Evolutionary conservation across 2,113 vertebrate species (phyloP).

Genomic region (Brienomyrus longianalis): DNA sequence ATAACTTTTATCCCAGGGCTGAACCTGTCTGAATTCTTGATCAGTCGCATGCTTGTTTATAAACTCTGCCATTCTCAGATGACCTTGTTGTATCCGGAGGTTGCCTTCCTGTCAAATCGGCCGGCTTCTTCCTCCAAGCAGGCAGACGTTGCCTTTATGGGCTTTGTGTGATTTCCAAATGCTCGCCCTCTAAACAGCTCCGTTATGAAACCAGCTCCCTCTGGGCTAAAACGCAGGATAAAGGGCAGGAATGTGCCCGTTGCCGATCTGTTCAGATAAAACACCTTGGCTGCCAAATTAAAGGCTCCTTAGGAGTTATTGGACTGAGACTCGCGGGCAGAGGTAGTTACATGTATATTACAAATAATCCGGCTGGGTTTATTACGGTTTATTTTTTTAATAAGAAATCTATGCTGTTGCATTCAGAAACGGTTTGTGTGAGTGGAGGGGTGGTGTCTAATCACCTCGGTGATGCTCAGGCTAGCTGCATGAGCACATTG

Average conservation of each 20-base stretch:
- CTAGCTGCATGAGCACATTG: not conserved
- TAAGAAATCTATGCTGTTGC: not conserved
- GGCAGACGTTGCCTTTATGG: not conserved
- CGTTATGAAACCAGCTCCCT: constrained; percentile 1
- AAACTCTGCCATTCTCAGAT: not conserved
- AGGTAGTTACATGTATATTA: not conserved
- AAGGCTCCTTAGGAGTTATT: constrained; percentile 1
- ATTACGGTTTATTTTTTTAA: not conserved
- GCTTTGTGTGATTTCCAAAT: not conserved
- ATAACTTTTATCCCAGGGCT: not conserved
- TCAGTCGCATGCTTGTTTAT: not conserved
- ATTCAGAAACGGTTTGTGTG: not conserved
- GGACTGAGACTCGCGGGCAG: constrained; percentile 3
- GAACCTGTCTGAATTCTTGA: not conserved
- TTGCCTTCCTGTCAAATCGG: not conserved
- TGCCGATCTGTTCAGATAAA: constrained; percentile 17
- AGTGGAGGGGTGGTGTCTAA: not conserved
- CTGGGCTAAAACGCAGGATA: not conserved
- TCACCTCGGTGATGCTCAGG: not conserved
- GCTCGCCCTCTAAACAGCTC: not conserved
- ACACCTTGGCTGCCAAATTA: constrained; percentile 26
- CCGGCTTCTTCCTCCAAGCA: not conserved
- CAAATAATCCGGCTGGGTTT: not conserved
- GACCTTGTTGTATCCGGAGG: not conserved
- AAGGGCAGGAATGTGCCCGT: not conserved